A percentile compares a stretch with the other conserved stretches of the same genome.
Conservation (phyloP, 2,797 vertebrate genomes). For the Pseudochaenichthys georgianus region DNA sequence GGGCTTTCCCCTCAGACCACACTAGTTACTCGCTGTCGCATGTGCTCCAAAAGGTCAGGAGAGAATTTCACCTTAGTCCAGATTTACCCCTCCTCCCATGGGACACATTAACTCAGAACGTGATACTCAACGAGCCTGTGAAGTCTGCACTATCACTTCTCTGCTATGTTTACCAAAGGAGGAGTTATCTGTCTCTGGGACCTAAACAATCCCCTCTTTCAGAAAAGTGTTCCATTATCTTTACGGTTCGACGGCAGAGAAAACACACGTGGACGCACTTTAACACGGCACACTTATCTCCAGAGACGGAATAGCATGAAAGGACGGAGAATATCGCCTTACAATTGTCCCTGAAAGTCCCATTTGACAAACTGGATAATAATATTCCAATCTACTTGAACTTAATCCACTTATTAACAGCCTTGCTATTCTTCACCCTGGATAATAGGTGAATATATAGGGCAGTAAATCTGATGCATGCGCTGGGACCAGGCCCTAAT, state of each 20-base stretch:
- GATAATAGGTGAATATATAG: slow-evolving; percentile 59
- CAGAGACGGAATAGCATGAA: slow-evolving; percentile 20
- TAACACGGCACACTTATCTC: slow-evolving; percentile 13
- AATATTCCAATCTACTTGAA: slow-evolving; percentile 45
- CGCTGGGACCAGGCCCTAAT: slow-evolving; percentile 70
- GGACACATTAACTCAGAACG: slow-evolving; percentile 66
- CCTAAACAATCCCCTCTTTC: slow-evolving; percentile 31
- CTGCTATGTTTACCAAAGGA: slow-evolving; percentile 62
- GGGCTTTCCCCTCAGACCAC: slow-evolving; percentile 29
- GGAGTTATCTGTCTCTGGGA: slow-evolving; percentile 35
- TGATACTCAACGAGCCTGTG: slow-evolving; percentile 58
- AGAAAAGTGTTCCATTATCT: slow-evolving; percentile 17
- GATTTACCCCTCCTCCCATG: slow-evolving; percentile 32
- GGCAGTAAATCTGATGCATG: slow-evolving; percentile 74
- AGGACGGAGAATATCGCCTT: slow-evolving; percentile 14
- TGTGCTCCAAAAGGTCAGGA: slow-evolving; percentile 48
- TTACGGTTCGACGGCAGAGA: not conserved
- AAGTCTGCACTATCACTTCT: slow-evolving; percentile 46
- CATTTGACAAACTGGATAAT: slow-evolving; percentile 49
- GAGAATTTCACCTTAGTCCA: slow-evolving; percentile 37
- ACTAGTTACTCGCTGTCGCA: slow-evolving; percentile 14
- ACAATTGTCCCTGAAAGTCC: slow-evolving; percentile 44
- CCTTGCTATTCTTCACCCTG: slow-evolving; percentile 57
- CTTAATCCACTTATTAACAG: slow-evolving; percentile 64
- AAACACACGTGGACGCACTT: slow-evolving; percentile 4